Conservation (phyloP, 1,140 invertebrate species). For the Papilio aristodemus region DNA sequence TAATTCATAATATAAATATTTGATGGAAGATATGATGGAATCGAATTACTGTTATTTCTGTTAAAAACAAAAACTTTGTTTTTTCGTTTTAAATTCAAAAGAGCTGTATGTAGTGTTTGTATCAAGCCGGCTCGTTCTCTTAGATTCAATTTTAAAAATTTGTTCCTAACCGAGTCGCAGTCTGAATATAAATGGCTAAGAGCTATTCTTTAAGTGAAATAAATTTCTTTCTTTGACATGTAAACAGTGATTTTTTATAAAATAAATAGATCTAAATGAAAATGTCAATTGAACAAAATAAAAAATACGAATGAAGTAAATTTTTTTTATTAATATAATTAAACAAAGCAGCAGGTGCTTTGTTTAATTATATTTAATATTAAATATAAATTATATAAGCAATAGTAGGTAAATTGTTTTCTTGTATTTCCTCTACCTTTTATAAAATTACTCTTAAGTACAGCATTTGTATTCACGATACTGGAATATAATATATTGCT, state of each 20-base stretch:
- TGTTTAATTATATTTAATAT: too few species aligned
- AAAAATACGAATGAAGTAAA: too few species aligned
- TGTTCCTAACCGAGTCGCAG: slow-evolving; percentile 60
- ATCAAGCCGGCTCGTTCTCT: slow-evolving; percentile 55
- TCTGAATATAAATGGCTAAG: slow-evolving; percentile 63
- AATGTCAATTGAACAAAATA: neutral
- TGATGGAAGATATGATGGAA: too few species aligned
- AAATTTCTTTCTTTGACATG: slow-evolving; percentile 20
- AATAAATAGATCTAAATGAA: neutral
- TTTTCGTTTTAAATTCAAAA: slow-evolving; percentile 38
- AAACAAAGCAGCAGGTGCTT: too few species aligned
- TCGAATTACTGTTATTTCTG: too few species aligned
- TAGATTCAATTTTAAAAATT: slow-evolving; percentile 76
- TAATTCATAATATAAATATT: too few species aligned
- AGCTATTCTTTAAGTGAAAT: slow-evolving; percentile 49
- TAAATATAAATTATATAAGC: too few species aligned
- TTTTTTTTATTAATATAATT: too few species aligned
- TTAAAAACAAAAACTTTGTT: neutral
- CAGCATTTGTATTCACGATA: too few species aligned
- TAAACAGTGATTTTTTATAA: slow-evolving; percentile 8
- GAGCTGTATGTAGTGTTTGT: slow-evolving; percentile 46
- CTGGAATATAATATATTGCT: too few species aligned
- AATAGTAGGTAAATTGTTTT: too few species aligned
- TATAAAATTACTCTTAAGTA: neutral
- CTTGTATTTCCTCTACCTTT: too few species aligned